phyloP scores from a whole-genome alignment of 2,113 vertebrate species.

The Oryctolagus cuniculus region DNA sequence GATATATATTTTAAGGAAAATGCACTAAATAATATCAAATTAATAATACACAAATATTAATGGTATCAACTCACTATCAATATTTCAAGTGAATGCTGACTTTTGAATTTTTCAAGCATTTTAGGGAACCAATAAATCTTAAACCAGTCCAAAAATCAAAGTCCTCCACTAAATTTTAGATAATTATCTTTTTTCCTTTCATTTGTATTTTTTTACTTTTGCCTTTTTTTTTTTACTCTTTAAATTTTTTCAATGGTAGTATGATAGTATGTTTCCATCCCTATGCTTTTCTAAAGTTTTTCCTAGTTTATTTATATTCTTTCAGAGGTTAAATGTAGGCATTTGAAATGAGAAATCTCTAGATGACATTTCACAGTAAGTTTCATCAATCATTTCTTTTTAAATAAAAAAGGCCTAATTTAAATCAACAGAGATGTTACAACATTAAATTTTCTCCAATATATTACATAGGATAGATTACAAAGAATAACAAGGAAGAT shows the following conservation, averaged over 20 bases:
- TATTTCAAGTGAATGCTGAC: not conserved
- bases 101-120: not conserved
- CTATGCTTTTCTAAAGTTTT: conserved; percentile 1
- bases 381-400: not conserved
- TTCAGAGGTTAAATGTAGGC: not conserved
- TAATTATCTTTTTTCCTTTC: not conserved
- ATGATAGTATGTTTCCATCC: not conserved
- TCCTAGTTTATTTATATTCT: not conserved
- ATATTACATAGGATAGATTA: not conserved
- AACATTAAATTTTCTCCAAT: not conserved
- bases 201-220: not conserved
- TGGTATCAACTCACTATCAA: not conserved
- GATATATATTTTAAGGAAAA: not conserved
- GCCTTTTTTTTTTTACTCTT: not conserved
- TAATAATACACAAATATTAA: not conserved
- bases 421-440: fast-evolving
- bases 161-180: not conserved
- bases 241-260: not conserved
- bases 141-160: not conserved
- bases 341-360: not conserved
- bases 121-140: not conserved
- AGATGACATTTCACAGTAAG: not conserved
- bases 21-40: not conserved
- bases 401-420: not conserved
- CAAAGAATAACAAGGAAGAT: not conserved